Evolutionary conservation across 1,140 invertebrate species (phyloP).

Genomic region (Aricia agestis): DNA sequence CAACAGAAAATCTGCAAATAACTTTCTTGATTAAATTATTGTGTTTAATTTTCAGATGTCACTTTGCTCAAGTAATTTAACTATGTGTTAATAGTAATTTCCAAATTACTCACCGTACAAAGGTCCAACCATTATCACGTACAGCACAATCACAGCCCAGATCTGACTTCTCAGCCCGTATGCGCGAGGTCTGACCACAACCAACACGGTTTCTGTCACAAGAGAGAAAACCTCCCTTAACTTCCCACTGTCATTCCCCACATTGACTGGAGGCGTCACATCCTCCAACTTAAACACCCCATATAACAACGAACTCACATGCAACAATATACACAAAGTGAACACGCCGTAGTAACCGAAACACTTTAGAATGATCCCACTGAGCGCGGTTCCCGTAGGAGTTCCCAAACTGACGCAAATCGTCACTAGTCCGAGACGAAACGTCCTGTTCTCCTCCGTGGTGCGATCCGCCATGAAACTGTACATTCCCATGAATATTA

Average conservation of each 20-base stretch:
- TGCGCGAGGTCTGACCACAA: slow-evolving; percentile 61
- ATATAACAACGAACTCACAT: slow-evolving; percentile 53
- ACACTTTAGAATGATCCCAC: slow-evolving; percentile 52
- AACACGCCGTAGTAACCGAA: slow-evolving; percentile 68
- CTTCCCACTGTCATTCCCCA: slow-evolving; percentile 28
- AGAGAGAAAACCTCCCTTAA: slow-evolving; percentile 56
- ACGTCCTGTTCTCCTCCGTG: slow-evolving; percentile 77
- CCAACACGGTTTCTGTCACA: slow-evolving; percentile 69
- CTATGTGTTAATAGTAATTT: not conserved
- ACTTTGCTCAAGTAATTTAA: too few species aligned
- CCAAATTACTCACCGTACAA: slow-evolving; percentile 64
- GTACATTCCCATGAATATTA: slow-evolving; percentile 80
- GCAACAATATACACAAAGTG: slow-evolving; percentile 49
- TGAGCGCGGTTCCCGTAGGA: slow-evolving; percentile 63
- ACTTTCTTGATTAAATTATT: too few species aligned
- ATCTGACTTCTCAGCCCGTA: slow-evolving; percentile 62
- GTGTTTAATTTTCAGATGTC: too few species aligned
- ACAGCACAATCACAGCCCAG: slow-evolving; percentile 63
- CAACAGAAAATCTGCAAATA: not conserved
- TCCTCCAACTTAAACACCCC: slow-evolving; percentile 60
- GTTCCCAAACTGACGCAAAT: slow-evolving; percentile 71
- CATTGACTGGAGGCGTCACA: slow-evolving; percentile 28
- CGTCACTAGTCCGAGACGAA: slow-evolving; percentile 75
- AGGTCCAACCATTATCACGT: slow-evolving; percentile 73
- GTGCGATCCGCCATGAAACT: slow-evolving; percentile 79